Percentiles rank a stretch among this genome's conserved stretches.
Conservation (phyloP, 2,113 vertebrate genomes). For the Psittacara wagleri region DNA sequence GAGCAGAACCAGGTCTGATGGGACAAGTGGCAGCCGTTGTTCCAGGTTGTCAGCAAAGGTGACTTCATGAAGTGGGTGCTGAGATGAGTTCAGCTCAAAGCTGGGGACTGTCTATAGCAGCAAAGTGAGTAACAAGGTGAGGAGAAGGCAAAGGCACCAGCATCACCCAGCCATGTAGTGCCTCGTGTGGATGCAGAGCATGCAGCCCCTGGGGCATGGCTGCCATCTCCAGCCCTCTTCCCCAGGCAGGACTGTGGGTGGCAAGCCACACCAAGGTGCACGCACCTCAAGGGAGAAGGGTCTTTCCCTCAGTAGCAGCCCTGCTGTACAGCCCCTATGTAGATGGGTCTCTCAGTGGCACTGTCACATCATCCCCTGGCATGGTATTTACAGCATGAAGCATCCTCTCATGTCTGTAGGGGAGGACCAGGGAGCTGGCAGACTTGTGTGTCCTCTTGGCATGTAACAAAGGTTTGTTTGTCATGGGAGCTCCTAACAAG, state of each 20-base stretch:
- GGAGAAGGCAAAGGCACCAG: fast-evolving
- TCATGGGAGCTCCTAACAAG: neutral
- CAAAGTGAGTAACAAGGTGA: neutral
- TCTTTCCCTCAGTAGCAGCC: neutral
- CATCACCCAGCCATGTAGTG: neutral
- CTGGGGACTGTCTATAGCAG: neutral
- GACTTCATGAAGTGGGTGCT: neutral
- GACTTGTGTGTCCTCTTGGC: neutral
- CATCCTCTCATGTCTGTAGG: neutral
- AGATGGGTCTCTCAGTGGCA: neutral
- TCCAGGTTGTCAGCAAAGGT: neutral
- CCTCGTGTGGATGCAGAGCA: neutral
- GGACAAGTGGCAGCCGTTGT: neutral
- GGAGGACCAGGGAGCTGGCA: neutral
- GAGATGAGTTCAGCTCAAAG: neutral
- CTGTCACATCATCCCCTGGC: neutral
- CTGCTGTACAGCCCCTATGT: neutral
- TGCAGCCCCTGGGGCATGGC: fast-evolving
- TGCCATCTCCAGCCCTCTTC: neutral
- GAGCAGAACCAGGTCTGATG: neutral
- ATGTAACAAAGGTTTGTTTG: neutral
- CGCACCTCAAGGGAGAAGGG: neutral
- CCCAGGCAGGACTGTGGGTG: neutral
- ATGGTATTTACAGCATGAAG: neutral
- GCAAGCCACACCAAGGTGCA: neutral